Evolutionary conservation across 2,888 invertebrate genomes (phyloP).

Genomic region (Barypeithes pellucidus): DNA sequence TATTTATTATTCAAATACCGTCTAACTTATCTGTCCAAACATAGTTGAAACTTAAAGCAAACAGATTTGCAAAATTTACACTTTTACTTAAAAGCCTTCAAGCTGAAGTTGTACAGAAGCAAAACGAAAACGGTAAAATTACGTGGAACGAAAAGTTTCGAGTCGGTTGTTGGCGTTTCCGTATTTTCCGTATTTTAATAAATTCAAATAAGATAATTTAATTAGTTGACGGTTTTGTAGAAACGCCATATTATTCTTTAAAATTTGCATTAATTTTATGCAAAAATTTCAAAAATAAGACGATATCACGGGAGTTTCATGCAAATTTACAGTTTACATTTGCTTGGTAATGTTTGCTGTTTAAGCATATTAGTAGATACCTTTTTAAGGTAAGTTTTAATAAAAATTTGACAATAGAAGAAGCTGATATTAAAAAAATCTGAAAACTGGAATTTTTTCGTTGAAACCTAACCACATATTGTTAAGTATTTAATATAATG

Average conservation of each 20-base stretch:
- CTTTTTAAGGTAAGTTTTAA: background rate
- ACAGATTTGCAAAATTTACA: slow-evolving; percentile 30
- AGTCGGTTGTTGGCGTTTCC: slow-evolving; percentile 32
- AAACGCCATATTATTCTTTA: slow-evolving; percentile 36
- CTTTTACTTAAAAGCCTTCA: slow-evolving; percentile 26
- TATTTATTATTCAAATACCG: slow-evolving; percentile 1
- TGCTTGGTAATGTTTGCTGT: slow-evolving; percentile 32
- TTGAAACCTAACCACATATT: too few species aligned
- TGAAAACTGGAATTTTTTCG: too few species aligned
- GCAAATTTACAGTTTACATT: slow-evolving; percentile 17
- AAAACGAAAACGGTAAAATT: slow-evolving; percentile 33
- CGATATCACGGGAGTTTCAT: slow-evolving; percentile 26
- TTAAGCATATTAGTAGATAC: background rate
- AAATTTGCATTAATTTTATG: slow-evolving; percentile 32
- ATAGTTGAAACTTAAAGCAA: slow-evolving; percentile 20
- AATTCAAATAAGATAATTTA: slow-evolving; percentile 45
- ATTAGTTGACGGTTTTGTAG: slow-evolving; percentile 32
- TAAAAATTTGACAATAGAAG: too few species aligned
- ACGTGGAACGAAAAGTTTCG: slow-evolving; percentile 33
- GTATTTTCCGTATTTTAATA: slow-evolving; percentile 32
- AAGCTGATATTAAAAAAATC: too few species aligned
- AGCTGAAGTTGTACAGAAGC: slow-evolving; percentile 29
- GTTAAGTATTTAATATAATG: too few species aligned
- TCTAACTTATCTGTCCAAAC: slow-evolving; percentile 21
- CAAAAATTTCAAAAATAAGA: slow-evolving; percentile 24